Conservation (phyloP, 2,888 invertebrate species). For the Macrosiphum euphorbiae region DNA sequence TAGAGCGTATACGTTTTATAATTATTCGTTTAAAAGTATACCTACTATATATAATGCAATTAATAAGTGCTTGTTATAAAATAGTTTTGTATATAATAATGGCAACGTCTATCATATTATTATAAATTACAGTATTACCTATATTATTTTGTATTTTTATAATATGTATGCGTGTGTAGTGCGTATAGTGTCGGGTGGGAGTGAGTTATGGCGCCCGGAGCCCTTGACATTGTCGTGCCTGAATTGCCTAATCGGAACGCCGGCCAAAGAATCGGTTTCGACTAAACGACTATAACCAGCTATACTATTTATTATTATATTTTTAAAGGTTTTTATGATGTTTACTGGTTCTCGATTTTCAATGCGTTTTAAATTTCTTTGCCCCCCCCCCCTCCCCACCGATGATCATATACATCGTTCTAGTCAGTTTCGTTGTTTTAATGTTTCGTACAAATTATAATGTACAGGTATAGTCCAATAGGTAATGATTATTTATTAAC, state of each 20-base stretch:
- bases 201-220: conserved; percentile 9
- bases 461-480: not conserved
- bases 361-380: no score
- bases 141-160: not conserved
- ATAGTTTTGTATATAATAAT: not conserved
- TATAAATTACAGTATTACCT: not conserved
- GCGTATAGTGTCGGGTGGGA: not conserved
- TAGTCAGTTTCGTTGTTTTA: not conserved
- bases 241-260: conserved; percentile 65
- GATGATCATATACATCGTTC: no score
- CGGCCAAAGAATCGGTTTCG: conserved; percentile 24
- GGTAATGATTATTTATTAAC: not conserved
- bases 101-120: not conserved
- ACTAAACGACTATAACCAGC: not conserved
- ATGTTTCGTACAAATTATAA: not conserved
- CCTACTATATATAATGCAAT: not conserved
- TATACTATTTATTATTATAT: not conserved
- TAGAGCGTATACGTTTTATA: not conserved
- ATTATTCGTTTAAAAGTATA: not conserved
- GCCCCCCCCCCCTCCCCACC: no score
- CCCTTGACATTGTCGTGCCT: conserved; percentile 64
- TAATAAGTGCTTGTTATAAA: not conserved
- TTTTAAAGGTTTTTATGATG: not conserved
- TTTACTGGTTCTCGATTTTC: not conserved
- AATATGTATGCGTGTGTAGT: not conserved